These are phyloP conservation scores for Caenorhabditis sp. DNA, from an alignment of 2,888 invertebrate species.

Conservation along the genomic window DNA sequence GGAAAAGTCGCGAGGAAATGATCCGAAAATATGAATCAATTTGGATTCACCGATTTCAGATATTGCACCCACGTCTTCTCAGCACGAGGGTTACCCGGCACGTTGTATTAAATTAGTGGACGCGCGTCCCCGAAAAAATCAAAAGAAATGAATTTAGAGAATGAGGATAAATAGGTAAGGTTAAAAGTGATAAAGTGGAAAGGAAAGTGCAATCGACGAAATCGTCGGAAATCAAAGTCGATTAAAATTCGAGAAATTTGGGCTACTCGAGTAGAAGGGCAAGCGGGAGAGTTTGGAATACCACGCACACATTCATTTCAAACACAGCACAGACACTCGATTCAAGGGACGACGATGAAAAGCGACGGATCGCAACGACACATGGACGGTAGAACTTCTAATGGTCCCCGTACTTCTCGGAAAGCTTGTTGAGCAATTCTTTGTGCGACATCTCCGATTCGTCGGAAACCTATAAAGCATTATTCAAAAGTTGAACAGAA, in stretches of 20 bases:
- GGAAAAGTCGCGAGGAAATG: neutral
- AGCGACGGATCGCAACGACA: neutral
- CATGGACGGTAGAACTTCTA: constrained; percentile 53
- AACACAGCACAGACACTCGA: constrained; percentile 13
- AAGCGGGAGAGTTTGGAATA: neutral
- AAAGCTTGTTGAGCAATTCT: constrained; percentile 81
- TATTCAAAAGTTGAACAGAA: neutral
- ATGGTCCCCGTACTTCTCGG: constrained; percentile 82
- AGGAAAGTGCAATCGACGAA: constrained; percentile 1
- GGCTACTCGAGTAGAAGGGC: neutral
- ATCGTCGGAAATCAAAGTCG: constrained; percentile 11
- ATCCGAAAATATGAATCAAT: neutral
- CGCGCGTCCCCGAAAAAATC: constrained; percentile 43
- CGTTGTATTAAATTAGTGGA: constrained; percentile 57
- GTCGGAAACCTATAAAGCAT: constrained; percentile 79
- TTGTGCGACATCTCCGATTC: constrained; percentile 83
- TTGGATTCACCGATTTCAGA: neutral
- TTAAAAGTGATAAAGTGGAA: constrained; percentile 36
- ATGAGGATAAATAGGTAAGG: constrained; percentile 39
- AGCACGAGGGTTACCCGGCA: constrained; percentile 55
- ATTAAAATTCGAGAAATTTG: neutral
- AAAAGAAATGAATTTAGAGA: constrained; percentile 27
- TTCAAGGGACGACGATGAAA: constrained; percentile 3
- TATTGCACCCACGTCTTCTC: constrained; percentile 14
- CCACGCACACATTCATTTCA: constrained; percentile 10